Percentiles rank a stretch among this genome's conserved stretches.
Evolutionary conservation across 2,888 invertebrate genomes (phyloP).

Genomic region (Nomada fucata): DNA sequence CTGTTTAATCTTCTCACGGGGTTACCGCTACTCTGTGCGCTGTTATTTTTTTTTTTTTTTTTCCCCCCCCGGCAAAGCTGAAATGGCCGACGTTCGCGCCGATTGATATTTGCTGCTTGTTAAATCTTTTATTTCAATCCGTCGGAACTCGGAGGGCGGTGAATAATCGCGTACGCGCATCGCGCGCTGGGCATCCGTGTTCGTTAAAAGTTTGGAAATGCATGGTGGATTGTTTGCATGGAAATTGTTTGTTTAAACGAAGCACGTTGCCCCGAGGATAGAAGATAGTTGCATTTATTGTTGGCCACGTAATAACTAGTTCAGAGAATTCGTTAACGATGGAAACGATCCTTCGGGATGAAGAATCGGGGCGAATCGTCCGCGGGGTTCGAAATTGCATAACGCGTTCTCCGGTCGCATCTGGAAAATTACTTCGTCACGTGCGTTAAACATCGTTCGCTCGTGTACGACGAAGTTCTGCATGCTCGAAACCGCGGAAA

Average conservation of each 20-base stretch:
- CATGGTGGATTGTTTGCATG: neutral
- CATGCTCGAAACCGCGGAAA: constrained; percentile 19
- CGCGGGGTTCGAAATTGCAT: too few relatives aligned
- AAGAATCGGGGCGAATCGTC: neutral
- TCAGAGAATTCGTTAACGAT: neutral
- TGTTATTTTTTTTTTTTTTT: neutral
- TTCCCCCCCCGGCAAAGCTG: neutral
- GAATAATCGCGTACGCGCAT: neutral
- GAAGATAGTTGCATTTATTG: neutral
- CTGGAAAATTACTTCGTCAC: constrained; percentile 1
- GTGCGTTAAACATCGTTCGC: constrained; percentile 5
- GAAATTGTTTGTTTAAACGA: neutral
- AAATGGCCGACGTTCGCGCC: neutral
- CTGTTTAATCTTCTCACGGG: constrained; percentile 39
- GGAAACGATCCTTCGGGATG: neutral
- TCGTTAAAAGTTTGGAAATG: neutral
- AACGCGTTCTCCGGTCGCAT: neutral
- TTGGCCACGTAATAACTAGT: neutral
- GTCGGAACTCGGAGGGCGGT: neutral
- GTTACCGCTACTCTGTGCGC: constrained; percentile 23
- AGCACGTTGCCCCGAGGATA: neutral
- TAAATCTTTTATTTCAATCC: constrained; percentile 11
- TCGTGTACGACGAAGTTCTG: constrained; percentile 18
- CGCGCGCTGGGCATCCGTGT: neutral
- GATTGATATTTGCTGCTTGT: constrained; percentile 19